Conservation (phyloP, 2,888 invertebrate species). For the Aethes cnicana region DNA sequence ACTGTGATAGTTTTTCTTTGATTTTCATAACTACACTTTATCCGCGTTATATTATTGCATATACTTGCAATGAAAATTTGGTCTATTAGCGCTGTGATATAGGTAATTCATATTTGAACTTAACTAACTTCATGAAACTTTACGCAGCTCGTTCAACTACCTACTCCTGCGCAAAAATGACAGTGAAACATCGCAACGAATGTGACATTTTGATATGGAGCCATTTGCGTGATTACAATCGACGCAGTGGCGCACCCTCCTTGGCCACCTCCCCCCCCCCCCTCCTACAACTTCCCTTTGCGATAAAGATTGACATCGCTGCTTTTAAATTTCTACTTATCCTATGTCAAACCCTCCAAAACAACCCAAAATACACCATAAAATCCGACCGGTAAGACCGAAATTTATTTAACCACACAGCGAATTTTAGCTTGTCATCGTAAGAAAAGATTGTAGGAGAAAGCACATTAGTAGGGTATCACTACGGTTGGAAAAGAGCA, state of each 20-base stretch:
- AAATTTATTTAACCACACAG: constrained; percentile 42
- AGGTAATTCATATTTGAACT: no score
- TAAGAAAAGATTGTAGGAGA: constrained; percentile 78
- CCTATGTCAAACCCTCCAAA: constrained; percentile 55
- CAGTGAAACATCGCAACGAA: constrained; percentile 69
- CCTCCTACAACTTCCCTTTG: constrained; percentile 72
- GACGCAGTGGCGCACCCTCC: constrained; percentile 77
- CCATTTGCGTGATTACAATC: constrained; percentile 82
- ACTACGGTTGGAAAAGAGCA: constrained; percentile 71
- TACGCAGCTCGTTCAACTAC: constrained; percentile 34
- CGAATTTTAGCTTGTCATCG: constrained; percentile 75
- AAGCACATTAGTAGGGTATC: constrained; percentile 79
- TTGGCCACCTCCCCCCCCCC: constrained; percentile 52
- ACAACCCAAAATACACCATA: constrained; percentile 56
- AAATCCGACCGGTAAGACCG: constrained; percentile 44
- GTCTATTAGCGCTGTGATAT: no score
- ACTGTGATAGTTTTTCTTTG: no score
- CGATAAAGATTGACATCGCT: constrained; percentile 80
- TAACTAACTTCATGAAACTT: constrained; percentile 31
- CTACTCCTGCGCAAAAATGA: constrained; percentile 60
- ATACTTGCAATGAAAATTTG: no score
- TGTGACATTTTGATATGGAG: constrained; percentile 78
- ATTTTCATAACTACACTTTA: no score
- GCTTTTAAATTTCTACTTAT: constrained; percentile 73
- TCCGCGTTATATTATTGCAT: no score